Evolutionary conservation across 2,888 invertebrate species (phyloP), one percentile per base, ranked within the genome.

Genomic region (Antitype chi): DNA sequence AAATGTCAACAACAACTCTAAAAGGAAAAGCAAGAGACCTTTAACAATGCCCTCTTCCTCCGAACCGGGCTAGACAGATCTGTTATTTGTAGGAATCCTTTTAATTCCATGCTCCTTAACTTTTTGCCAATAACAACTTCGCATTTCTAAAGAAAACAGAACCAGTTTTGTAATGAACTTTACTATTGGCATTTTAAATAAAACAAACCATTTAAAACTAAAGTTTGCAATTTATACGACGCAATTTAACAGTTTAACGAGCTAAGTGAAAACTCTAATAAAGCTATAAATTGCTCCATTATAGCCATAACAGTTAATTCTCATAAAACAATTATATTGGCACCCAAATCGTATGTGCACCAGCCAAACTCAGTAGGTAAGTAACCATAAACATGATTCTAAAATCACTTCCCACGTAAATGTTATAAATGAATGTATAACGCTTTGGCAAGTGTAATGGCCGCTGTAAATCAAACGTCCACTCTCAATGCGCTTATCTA

Each of bases 21-120:
- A 74, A 85, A 78, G 87, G 87, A 71, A 67, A 76, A 66, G 15
- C 85, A 76, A 77, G 83, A 76, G 70, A 78, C 85, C 85, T 85
- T 87, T 85, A 81, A 6, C 43, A 43, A 64, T 73, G 57, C 63
- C 82, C 47, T 78, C 76, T 87, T 87, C 78, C 28, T 78, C 49
- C 49, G 85, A 82, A 75, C 62, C 28, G 2, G 20, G 32, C 69
- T 80, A 79, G 75, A 69, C 38, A 55, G 43, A 70, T 81, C 68
- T 66, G 64, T 75, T 75, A 79, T 72, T 76, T 64, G 59, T 62
- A 62, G 47, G 49, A 71, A 52, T 69, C 25, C 23, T 71, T 74
- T 67, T 81, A 81, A 70, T 63, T 81, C 47, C n/a, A 43, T 60
- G 52, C 43, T 63, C 49, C 28, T 64, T 52, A 43, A 62, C 20